Evolutionary conservation across 2,797 vertebrate species (phyloP), one percentile per base, ranked within the genome.

Genomic region (Acanthis flammea): DNA sequence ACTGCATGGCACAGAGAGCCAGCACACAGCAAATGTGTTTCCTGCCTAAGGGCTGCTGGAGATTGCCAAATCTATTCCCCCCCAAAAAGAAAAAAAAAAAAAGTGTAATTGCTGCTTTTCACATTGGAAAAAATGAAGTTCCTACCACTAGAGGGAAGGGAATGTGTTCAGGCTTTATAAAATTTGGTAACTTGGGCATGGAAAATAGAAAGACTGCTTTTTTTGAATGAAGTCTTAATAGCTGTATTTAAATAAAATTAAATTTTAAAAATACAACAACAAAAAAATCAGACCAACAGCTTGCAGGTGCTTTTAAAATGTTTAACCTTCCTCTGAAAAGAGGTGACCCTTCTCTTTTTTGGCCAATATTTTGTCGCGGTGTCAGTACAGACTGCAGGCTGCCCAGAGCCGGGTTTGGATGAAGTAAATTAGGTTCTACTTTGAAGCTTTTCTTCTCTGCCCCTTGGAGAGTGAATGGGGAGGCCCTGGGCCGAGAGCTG

Each of bases 401-500:
- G 94, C 91, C 95, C 92, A 90, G 96, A 94, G 97, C 63, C 94
- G 97, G 79, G 86, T 61, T 95, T 94, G 97, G 97, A 94, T 97
- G 97, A 97, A 98, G 97, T 97, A 98, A 98, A 98, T 98, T 95
- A 97, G 97, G 97, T 97, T 97, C 92, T 93, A 97, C 98, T 98
- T 98, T 98, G 98, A 98, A 98, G 98, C 97, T 96, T 98, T 98
- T 98, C 96, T 98, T 96, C 94, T 97, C 88, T 82, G 63, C 58
- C 86, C 82, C 91, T 97, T 97, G 94, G 95, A 93, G 82, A 95
- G 93, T 97, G 98, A 98, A 98, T 97, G 96, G 96, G 96, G 97
- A 97, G 96, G 95, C 96, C 95, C 95, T 95, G 94, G 95, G 96
- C 95, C 96, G 95, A 96, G 97, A 97, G 97, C 97, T 98, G 98